Conservation (phyloP, 92 coral and sea anemone genomes). For the Porites rus region DNA sequence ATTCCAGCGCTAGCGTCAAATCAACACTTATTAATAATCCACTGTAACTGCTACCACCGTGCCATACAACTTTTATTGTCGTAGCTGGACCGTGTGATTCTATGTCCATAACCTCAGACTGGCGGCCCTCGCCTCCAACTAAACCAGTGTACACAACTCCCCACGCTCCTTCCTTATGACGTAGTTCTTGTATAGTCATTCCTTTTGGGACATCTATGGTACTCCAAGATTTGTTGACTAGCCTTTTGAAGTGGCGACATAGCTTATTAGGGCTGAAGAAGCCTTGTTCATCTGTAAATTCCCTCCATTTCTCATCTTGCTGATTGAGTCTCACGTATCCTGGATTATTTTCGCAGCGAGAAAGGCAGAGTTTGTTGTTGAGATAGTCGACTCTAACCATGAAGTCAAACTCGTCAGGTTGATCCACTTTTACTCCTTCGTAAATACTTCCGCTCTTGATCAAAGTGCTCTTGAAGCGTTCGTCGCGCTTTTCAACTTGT, state of each 20-base stretch:
- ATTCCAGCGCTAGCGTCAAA: slow-evolving; percentile 20
- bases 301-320: too few species aligned
- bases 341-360: too few species aligned
- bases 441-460: slow-evolving; percentile 54
- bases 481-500: slow-evolving; percentile 10
- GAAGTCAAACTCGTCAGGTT: slow-evolving; percentile 54
- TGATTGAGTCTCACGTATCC: too few species aligned
- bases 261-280: too few species aligned
- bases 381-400: slow-evolving; percentile 28
- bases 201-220: too few species aligned
- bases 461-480: slow-evolving; percentile 26
- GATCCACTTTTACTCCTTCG: slow-evolving; percentile 13
- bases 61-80: background rate
- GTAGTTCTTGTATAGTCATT: too few species aligned
- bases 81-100: slow-evolving; percentile 36
- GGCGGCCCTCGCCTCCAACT: background rate
- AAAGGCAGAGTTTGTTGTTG: too few species aligned
- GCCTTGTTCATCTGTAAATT: too few species aligned
- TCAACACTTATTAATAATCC: slow-evolving; percentile 1
- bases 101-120: slow-evolving; percentile 16
- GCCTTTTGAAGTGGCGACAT: too few species aligned
- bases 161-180: too few species aligned
- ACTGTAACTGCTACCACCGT: slow-evolving; percentile 17
- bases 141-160: too few species aligned
- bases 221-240: too few species aligned